These are phyloP conservation scores for Actinia tenebrosa DNA, from an alignment of 64 coral and sea anemone species.

Conservation along the genomic window DNA sequence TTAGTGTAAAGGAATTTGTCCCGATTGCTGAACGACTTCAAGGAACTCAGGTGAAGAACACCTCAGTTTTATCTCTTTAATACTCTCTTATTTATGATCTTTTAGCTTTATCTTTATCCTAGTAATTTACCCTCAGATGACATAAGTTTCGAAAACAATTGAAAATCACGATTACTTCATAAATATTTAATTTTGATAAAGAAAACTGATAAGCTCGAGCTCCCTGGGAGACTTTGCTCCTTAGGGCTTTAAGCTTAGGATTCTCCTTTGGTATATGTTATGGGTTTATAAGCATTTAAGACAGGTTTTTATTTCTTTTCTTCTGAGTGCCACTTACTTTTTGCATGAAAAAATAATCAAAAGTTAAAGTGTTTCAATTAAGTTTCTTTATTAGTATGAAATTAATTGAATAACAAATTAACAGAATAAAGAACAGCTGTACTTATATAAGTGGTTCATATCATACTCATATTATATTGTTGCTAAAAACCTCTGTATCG, in stretches of 20 bases:
- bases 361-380: neutral
- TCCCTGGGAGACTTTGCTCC: neutral
- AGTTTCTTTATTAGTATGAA: neutral
- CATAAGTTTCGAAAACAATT: neutral
- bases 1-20: slow-evolving; percentile 74
- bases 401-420: neutral
- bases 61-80: neutral
- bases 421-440: neutral
- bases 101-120: neutral
- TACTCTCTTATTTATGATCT: neutral
- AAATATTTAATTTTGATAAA: neutral
- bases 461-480: neutral
- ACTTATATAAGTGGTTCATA: neutral
- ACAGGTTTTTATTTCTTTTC: neutral
- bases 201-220: neutral
- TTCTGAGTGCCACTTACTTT: neutral
- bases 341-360: neutral
- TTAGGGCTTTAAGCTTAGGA: neutral
- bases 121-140: neutral
- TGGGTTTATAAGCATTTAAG: neutral
- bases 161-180: neutral
- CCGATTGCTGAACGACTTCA: slow-evolving; percentile 68
- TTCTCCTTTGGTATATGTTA: neutral
- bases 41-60: slow-evolving; percentile 28
- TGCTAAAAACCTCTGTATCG: neutral